Conservation (phyloP, 2,888 invertebrate species). For the Nasonovia ribisnigri region DNA sequence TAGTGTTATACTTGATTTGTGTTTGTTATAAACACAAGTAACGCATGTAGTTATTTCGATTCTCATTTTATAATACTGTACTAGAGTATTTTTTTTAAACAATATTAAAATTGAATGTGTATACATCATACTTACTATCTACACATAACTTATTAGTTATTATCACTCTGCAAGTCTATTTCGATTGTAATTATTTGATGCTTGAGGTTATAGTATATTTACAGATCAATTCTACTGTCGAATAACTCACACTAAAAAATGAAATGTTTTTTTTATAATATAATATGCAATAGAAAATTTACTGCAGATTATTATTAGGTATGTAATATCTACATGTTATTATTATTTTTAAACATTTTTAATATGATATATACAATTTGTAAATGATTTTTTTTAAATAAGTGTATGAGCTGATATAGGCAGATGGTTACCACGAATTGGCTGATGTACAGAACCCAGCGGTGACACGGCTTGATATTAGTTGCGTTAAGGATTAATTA, state of each 20-base stretch:
- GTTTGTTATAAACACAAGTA: constrained; percentile 9
- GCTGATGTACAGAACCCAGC: too few relatives aligned
- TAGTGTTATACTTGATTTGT: background rate
- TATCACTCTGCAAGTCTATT: background rate
- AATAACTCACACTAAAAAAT: background rate
- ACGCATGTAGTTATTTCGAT: constrained; percentile 30
- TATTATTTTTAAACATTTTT: too few relatives aligned
- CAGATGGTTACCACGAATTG: too few relatives aligned
- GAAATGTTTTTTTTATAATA: background rate
- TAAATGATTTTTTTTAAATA: too few relatives aligned
- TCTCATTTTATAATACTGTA: background rate
- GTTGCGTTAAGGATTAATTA: too few relatives aligned
- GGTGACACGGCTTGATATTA: too few relatives aligned
- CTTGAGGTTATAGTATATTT: background rate
- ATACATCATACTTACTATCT: background rate
- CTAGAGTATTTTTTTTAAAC: background rate
- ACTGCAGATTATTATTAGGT: background rate
- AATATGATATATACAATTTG: too few relatives aligned
- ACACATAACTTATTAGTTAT: background rate
- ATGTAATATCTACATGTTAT: too few relatives aligned
- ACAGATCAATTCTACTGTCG: background rate
- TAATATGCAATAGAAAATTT: background rate
- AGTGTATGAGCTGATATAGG: too few relatives aligned
- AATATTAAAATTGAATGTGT: background rate
- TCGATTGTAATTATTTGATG: background rate